Evolutionary conservation across 2,797 vertebrate species (phyloP).

Genomic region (Vireo griseus): DNA sequence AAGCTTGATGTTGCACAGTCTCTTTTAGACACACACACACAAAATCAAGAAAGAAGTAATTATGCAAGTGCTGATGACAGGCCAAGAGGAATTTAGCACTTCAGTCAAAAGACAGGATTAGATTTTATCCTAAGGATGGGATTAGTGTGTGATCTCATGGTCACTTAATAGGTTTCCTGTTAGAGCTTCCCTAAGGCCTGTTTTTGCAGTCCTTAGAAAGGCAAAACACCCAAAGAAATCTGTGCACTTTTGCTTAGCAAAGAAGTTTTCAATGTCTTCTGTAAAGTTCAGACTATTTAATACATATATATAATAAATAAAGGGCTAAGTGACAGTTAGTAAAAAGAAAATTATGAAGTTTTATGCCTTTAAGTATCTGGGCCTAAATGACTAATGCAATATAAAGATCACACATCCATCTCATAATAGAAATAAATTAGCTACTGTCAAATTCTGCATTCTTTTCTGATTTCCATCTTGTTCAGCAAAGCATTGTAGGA

Average conservation of each 20-base stretch:
- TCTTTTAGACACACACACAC: not conserved
- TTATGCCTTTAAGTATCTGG: not conserved
- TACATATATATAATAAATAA: not conserved
- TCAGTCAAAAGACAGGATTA: constrained; percentile 7
- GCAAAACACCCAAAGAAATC: not conserved
- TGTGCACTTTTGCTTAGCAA: not conserved
- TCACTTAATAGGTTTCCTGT: constrained; percentile 15
- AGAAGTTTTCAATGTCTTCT: not conserved
- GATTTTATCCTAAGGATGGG: constrained; percentile 7
- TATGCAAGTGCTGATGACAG: not conserved
- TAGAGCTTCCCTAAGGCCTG: not conserved
- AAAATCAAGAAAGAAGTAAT: not conserved
- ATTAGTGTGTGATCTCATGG: constrained; percentile 15
- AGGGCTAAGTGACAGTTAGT: constrained; percentile 14
- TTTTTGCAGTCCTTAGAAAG: not conserved
- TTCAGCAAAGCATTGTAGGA: constrained; percentile 20
- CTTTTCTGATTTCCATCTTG: not conserved
- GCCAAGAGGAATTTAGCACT: not conserved
- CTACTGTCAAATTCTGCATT: not conserved
- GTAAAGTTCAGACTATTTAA: not conserved
- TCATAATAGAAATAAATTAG: not conserved
- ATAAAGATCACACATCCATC: not conserved
- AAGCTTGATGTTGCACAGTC: not conserved
- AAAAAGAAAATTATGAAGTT: not conserved
- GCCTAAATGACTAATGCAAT: constrained; percentile 1